Evolutionary conservation across 2,797 vertebrate genomes (phyloP).

Genomic region (Alosa sapidissima): DNA sequence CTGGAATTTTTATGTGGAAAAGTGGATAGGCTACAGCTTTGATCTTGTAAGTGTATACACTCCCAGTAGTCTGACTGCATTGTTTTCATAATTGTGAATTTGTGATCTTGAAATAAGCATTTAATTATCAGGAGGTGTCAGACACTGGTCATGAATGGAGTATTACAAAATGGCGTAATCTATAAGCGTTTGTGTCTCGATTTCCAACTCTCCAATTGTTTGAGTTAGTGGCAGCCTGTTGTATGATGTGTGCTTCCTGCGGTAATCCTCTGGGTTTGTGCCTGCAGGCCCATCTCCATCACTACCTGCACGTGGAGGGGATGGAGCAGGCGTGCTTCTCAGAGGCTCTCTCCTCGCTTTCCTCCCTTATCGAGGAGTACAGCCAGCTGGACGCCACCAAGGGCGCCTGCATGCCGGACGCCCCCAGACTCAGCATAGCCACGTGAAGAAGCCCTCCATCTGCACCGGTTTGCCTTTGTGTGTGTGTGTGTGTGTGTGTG

Average conservation of each 20-base stretch:
- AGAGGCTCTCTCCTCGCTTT: constrained; percentile 83
- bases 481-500: constrained; percentile 8
- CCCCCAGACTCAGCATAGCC: constrained; percentile 80
- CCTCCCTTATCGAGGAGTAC: constrained; percentile 88
- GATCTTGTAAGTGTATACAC: background rate
- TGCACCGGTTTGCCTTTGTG: background rate
- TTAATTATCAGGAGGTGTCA: too few species aligned
- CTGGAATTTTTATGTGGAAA: too few species aligned
- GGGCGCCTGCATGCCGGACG: constrained; percentile 62
- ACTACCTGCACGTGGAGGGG: constrained; percentile 89
- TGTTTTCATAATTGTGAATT: too few species aligned
- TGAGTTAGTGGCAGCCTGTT: too few species aligned
- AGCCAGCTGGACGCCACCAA: constrained; percentile 78
- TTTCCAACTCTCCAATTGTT: too few species aligned
- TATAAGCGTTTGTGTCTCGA: too few species aligned
- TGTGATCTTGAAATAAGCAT: too few species aligned
- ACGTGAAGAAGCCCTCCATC: constrained; percentile 54
- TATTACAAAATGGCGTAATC: too few species aligned
- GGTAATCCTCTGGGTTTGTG: background rate
- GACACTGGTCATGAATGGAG: too few species aligned
- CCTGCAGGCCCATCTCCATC: constrained; percentile 90
- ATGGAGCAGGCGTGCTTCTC: constrained; percentile 87
- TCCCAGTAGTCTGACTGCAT: too few species aligned
- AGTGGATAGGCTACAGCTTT: background rate
- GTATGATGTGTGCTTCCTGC: background rate